Percentiles rank a stretch among this genome's conserved stretches.
These are phyloP conservation scores for Phortica variegata DNA, from an alignment of 1,140 invertebrate genomes.

Conservation along the genomic window DNA sequence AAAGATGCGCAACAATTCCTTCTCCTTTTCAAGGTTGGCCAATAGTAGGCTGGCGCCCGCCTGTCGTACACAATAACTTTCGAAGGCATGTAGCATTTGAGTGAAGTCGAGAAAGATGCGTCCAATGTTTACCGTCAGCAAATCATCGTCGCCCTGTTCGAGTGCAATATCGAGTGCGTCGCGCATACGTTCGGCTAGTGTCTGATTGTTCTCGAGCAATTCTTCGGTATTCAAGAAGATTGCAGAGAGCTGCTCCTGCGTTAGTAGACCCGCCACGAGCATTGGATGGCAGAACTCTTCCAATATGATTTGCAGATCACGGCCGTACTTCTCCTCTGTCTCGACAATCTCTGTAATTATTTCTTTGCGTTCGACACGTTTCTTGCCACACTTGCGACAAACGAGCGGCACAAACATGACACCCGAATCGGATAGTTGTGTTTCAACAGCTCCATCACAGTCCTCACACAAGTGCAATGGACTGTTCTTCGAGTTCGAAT, in stretches of 20 bases:
- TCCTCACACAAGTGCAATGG: constrained; percentile 72
- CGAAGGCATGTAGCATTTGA: constrained; percentile 90
- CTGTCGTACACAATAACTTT: constrained; percentile 90
- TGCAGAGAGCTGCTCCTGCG: constrained; percentile 77
- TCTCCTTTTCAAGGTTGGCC: constrained; percentile 91
- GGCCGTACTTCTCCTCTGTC: constrained; percentile 92
- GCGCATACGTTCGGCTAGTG: constrained; percentile 81
- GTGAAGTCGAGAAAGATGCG: constrained; percentile 89
- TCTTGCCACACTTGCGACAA: constrained; percentile 85
- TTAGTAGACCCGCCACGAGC: constrained; percentile 81
- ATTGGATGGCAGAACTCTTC: constrained; percentile 95
- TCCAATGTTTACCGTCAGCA: constrained; percentile 86
- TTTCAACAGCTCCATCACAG: constrained; percentile 72
- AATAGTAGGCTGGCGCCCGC: constrained; percentile 84
- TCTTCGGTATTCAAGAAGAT: constrained; percentile 95
- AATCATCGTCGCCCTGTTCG: constrained; percentile 76
- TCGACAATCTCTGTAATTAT: constrained; percentile 95
- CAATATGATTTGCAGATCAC: constrained; percentile 86
- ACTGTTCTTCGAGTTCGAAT: constrained; percentile 44
- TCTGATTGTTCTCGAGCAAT: constrained; percentile 83
- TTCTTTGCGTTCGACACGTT: constrained; percentile 85
- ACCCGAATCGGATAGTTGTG: constrained; percentile 67
- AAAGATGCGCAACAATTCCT: constrained; percentile 91
- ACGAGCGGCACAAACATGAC: constrained; percentile 75
- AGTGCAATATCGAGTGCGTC: constrained; percentile 83